A percentile compares a stretch with the other conserved stretches of the same genome.
These are phyloP conservation scores for Cenopis cana DNA, from an alignment of 2,888 invertebrate species.

Conservation along the genomic window DNA sequence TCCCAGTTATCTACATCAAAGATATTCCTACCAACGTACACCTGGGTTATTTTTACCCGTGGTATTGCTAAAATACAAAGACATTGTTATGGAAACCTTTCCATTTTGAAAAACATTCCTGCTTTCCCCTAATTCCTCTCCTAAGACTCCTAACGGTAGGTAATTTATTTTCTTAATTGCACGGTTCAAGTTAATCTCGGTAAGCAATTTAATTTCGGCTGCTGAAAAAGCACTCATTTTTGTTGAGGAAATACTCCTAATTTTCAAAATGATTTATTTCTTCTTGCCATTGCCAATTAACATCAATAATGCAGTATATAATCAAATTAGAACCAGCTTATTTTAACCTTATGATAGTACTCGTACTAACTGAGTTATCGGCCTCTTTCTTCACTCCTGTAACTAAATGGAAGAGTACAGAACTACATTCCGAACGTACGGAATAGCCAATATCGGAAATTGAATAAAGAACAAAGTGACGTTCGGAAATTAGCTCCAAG, in stretches of 20 bases:
- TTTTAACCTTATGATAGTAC: background rate
- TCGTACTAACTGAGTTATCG: slow-evolving; percentile 4
- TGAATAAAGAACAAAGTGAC: slow-evolving; percentile 84
- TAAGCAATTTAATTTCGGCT: slow-evolving; percentile 66
- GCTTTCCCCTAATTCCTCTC: slow-evolving; percentile 51
- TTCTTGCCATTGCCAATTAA: slow-evolving; percentile 1
- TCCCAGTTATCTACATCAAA: slow-evolving; percentile 52
- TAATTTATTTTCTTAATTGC: slow-evolving; percentile 75
- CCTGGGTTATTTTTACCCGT: slow-evolving; percentile 45
- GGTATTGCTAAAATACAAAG: background rate
- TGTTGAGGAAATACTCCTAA: slow-evolving; percentile 38
- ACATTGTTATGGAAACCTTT: slow-evolving; percentile 41
- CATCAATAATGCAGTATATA: background rate
- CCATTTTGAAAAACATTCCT: slow-evolving; percentile 50
- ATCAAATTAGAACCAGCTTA: background rate
- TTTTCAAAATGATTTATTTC: background rate
- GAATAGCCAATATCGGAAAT: slow-evolving; percentile 79
- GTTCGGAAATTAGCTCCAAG: slow-evolving; percentile 83
- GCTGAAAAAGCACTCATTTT: slow-evolving; percentile 54
- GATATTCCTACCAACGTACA: slow-evolving; percentile 47
- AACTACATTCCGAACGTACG: slow-evolving; percentile 56
- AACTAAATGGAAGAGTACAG: slow-evolving; percentile 30
- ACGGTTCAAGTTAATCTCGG: slow-evolving; percentile 71
- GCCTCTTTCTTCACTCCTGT: slow-evolving; percentile 3
- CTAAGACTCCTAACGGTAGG: slow-evolving; percentile 56